A percentile compares a stretch with the other conserved stretches of the same genome.
Conservation (phyloP, 2,797 vertebrate species). For the Acipenser oxyrinchus region DNA sequence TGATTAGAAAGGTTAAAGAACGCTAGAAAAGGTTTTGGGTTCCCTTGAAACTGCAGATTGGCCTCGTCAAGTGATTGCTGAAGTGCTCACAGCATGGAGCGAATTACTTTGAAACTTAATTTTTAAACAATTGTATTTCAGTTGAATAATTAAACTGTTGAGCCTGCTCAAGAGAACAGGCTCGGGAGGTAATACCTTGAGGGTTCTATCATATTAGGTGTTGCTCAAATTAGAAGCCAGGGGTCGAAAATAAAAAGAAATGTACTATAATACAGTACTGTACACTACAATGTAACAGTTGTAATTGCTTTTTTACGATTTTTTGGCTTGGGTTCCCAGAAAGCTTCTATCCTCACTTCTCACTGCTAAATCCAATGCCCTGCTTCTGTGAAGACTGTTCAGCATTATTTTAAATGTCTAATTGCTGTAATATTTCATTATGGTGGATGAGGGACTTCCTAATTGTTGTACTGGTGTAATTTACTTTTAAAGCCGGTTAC, state of each 20-base stretch:
- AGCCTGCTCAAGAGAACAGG: neutral
- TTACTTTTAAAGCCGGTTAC: neutral
- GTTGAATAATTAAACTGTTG: neutral
- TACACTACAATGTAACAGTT: no score
- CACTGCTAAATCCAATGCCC: neutral
- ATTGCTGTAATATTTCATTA: conserved; percentile 3
- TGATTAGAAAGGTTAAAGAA: no score
- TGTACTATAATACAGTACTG: neutral
- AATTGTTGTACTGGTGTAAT: neutral
- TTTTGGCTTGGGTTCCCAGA: neutral
- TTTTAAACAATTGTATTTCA: conserved; percentile 1
- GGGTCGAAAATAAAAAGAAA: neutral
- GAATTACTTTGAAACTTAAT: conserved; percentile 1
- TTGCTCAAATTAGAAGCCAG: neutral
- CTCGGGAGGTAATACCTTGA: neutral
- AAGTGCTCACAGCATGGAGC: neutral
- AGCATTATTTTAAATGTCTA: neutral
- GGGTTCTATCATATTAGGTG: neutral
- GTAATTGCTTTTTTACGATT: neutral
- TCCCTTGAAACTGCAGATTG: conserved; percentile 53
- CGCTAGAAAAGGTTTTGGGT: conserved; percentile 36
- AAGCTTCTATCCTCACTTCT: neutral
- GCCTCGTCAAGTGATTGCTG: conserved; percentile 46
- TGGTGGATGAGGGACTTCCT: neutral
- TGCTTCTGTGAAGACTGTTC: neutral